Base-by-base conservation (phyloP, 2,113 vertebrate species). In the Ceratotherium simum region DNA sequence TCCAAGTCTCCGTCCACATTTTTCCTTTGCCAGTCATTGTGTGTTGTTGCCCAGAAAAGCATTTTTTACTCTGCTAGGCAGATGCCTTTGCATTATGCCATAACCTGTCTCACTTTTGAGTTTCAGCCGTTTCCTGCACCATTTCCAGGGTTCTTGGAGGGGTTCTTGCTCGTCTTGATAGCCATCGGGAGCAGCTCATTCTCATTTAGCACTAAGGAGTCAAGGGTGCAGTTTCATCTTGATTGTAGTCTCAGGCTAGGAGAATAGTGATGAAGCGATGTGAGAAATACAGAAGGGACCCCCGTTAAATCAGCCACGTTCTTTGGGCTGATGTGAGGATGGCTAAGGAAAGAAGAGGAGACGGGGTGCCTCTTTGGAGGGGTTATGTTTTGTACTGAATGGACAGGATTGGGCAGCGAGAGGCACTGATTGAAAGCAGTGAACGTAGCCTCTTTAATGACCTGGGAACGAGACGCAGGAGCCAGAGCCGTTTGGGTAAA, bases 1-100 rank as follows among this genome's bases (percentile, higher is more conserved):
- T 70, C 54, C 39, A 73, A 95, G 83, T 72, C 31, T 3, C 83
- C 13, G 14, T n/a, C 56, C 85, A 54, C 58, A 31, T 20, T 75
- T 91, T 96, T 70, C 64, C 95, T 96, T 96, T 58, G 84, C 95
- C 78, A 42, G 86, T 90, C 80, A 0, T 46, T 73, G 65, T 21
- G 56, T 39, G 87, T 58, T 42, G 6, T 64, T 92, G 72, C 85
- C 69, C 54, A 46, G 51, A 73, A 93, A 79, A 67, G 76, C 14
- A 48, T 31, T 14, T 39, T 64, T 73, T 29, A 48, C 8, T 36
- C 96, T 65, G 73, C 31, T 48, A 82, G 51, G 33, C 90, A 73
- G 36, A n/a, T n/a, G 7, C 51, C 60, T 69, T 91, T 42, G 62
- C 1, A 2, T 46, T 56, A 48, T 54, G n/a, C 83, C 33, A 13